These are phyloP conservation scores for Macroglossus sobrinus DNA, from an alignment of 2,113 vertebrate species.

Conservation along the genomic window DNA sequence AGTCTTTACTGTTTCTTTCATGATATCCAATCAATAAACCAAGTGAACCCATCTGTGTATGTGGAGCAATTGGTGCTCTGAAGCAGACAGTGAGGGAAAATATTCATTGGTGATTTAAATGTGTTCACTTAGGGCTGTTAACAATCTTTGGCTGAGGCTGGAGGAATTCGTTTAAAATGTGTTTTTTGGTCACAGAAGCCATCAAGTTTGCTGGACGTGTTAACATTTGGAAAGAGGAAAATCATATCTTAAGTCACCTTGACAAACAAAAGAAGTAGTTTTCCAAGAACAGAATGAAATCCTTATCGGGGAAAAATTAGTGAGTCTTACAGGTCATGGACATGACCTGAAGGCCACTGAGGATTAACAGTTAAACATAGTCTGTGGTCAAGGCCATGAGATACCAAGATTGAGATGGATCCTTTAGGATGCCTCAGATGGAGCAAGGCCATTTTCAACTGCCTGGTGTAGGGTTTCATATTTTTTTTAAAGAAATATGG, in stretches of 20 bases:
- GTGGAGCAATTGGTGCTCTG: not conserved
- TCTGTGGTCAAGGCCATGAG: not conserved
- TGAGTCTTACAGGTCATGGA: not conserved
- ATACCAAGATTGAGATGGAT: not conserved
- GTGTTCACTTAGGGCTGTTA: not conserved
- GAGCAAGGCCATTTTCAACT: not conserved
- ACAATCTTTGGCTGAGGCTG: not conserved
- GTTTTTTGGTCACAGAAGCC: not conserved
- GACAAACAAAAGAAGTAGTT: not conserved
- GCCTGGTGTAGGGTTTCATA: not conserved
- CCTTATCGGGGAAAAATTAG: not conserved
- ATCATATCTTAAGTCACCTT: not conserved
- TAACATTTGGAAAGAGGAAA: not conserved
- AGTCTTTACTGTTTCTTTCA: not conserved
- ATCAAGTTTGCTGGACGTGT: not conserved
- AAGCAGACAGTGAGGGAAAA: not conserved
- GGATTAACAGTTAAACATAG: not conserved
- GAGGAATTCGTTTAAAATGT: not conserved
- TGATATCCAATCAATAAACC: not conserved
- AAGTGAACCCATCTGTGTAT: not conserved
- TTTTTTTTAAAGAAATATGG: not conserved
- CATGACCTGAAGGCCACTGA: not conserved
- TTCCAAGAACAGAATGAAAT: constrained; percentile 1
- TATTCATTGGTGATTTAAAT: not conserved
- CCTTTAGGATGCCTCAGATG: not conserved